Evolutionary conservation across 2,888 invertebrate species (phyloP), one percentile per base, ranked within the genome.

Genomic region (Cryptosula pallasiana): DNA sequence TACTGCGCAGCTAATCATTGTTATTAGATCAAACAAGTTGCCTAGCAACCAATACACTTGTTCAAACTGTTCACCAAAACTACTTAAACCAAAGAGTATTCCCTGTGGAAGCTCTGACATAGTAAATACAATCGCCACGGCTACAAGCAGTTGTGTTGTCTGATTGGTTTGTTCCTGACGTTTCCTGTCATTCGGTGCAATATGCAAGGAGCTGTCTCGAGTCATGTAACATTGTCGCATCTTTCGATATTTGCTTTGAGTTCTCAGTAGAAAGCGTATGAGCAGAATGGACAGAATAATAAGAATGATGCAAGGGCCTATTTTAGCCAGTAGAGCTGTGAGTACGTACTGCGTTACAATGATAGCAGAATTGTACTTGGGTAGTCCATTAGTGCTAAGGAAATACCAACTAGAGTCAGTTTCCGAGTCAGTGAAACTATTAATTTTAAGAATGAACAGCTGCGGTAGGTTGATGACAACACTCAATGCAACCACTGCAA

Each of bases 81-180:
- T 91, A 73, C 91, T 91, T 71, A 95, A 87, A 25, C 95, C 87
- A 0, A 91, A 94, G 71, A 86, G 81, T 45, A 87, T 81, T 0
- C 86, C 94, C 81, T 94, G 94, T 0, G 95, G 95, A 76, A 95
- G 90, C 81, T 95, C 95, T 0, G 94, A 94, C 74, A 94, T 89
- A 9, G 95, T 88, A 83, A 95, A 95, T 9, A 95, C 87, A 0
- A 94, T 87, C 35, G 95, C 87, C n/a, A 95, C 90, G 0, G 94
- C 93, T 35, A 95, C 87, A 76, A 95, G 86, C 94, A 95, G 94
- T 73, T 91, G 88, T 0, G 94, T 95, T 0, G 95, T 95, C 54
- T 95, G 89, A 85, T 94, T 63, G 9, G 63, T 63, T n/a, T 63
- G 63, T 27, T 63, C 32, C 5, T 29, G 63, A 63, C 63, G 63